Base-by-base conservation (phyloP, 2,797 vertebrate genomes). In the Hydrolagus colliei region DNA sequence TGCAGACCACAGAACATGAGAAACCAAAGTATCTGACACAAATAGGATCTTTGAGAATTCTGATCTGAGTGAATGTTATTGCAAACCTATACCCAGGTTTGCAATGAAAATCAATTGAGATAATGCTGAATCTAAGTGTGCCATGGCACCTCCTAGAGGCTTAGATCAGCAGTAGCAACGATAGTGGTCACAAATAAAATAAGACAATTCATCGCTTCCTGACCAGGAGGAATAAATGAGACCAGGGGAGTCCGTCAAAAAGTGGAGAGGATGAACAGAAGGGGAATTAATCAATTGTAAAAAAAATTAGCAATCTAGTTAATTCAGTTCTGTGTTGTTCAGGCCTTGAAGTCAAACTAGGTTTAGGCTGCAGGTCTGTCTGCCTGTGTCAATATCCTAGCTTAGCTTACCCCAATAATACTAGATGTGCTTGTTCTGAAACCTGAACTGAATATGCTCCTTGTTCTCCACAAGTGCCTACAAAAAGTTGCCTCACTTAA, bases 81-180 rank as follows among this genome's bases (percentile, higher is more conserved):
- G 9, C 27, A 27, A 27, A 27, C n/a, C 18, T 10, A 7, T 72
- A 72, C 4, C 13, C 11, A 32, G 63, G 13, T 79, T 62, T 22
- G n/a, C 2, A 79, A 63, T 79, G n/a, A 79, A 79, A 63, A 11
- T 62, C 63, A 6, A 79, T n/a, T 79, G 61, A 63, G 61, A 63
- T 32, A 63, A 5, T 59, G 11, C 9, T 8, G 9, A 27, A 80
- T 6, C 13, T 59, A 65, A 27, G 27, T 68, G 10, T 35, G 27
- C 2, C 65, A 82, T 32, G 7, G 79, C 63, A 68, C 9, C 79
- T 82, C 79, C 79, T 82, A 68, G 79, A 32, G 79, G 79, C 63
- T 27, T 52, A 82, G 27, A 41, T 18, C 11, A 82, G 11, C 27
- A 82, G 68, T 68, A 16, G 79, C 79, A 73, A 32, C 13, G 35